A percentile compares a stretch with the other conserved stretches of the same genome.
Conservation (phyloP, 2,888 invertebrate genomes). For the Xestia ashworthii region DNA sequence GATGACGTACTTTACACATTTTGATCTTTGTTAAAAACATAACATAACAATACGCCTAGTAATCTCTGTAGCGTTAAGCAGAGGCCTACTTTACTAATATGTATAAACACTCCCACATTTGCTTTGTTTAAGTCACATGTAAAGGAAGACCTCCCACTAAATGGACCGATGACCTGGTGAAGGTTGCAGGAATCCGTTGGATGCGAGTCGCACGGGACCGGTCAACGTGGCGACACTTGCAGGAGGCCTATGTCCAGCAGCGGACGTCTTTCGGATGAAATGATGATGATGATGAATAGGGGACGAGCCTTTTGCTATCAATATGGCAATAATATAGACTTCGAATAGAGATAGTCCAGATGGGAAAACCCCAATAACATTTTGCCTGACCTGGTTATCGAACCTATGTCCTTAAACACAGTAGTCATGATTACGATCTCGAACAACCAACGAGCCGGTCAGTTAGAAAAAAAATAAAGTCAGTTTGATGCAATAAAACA, state of each 20-base stretch:
- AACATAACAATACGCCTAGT: neutral
- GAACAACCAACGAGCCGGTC: neutral
- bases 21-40: conserved; percentile 1
- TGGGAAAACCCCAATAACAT: neutral
- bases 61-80: neutral
- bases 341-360: neutral
- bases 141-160: too few species aligned
- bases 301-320: neutral
- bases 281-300: too few species aligned
- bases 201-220: too few species aligned
- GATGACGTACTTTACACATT: conserved; percentile 10
- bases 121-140: too few species aligned
- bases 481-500: neutral
- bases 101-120: too few species aligned
- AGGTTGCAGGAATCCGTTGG: too few species aligned
- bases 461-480: neutral
- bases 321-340: neutral
- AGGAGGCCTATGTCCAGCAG: too few species aligned
- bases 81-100: too few species aligned
- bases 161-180: too few species aligned
- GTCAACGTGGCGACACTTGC: too few species aligned
- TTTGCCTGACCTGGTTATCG: neutral
- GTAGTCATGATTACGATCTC: neutral
- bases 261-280: too few species aligned
- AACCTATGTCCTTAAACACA: neutral